Evolutionary conservation across 1,140 invertebrate genomes (phyloP).

Genomic region (Sinella curviseta): DNA sequence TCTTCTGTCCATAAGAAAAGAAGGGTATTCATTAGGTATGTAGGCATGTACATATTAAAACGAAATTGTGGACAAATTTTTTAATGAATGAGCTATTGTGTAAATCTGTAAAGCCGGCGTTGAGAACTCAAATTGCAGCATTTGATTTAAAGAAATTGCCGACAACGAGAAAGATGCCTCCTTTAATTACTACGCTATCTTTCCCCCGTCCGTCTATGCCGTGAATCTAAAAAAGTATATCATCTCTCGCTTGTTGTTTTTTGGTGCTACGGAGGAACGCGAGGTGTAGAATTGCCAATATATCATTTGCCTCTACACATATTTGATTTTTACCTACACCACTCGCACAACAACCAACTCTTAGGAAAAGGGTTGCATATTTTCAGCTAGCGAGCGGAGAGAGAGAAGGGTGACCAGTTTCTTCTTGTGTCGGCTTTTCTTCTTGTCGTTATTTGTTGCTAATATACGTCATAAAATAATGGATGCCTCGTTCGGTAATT

Average conservation of each 20-base stretch:
- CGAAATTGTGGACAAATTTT: not conserved
- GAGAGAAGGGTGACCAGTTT: constrained; percentile 1
- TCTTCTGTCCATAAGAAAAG: too few relatives aligned
- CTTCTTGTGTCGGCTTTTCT: constrained; percentile 14
- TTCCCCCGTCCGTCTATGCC: not conserved
- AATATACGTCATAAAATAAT: constrained; percentile 21
- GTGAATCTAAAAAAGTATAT: not conserved
- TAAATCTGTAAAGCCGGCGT: too few relatives aligned
- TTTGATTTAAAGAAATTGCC: too few relatives aligned
- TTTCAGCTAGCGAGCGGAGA: too few relatives aligned
- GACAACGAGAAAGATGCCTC: too few relatives aligned
- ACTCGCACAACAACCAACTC: not conserved
- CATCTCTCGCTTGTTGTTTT: not conserved
- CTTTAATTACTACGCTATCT: not conserved
- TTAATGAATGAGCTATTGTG: too few relatives aligned
- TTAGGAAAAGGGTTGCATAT: not conserved
- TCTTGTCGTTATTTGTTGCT: constrained; percentile 15
- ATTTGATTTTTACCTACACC: not conserved
- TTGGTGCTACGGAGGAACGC: not conserved
- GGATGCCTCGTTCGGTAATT: not conserved
- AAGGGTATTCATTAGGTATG: too few relatives aligned
- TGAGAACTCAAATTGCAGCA: too few relatives aligned
- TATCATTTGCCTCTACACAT: not conserved
- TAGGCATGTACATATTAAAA: not conserved
- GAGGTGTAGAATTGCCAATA: constrained; percentile 2